Evolutionary conservation across 53 echinoderm and acorn worm species (phyloP).

Genomic region (Pentamera pediparva): DNA sequence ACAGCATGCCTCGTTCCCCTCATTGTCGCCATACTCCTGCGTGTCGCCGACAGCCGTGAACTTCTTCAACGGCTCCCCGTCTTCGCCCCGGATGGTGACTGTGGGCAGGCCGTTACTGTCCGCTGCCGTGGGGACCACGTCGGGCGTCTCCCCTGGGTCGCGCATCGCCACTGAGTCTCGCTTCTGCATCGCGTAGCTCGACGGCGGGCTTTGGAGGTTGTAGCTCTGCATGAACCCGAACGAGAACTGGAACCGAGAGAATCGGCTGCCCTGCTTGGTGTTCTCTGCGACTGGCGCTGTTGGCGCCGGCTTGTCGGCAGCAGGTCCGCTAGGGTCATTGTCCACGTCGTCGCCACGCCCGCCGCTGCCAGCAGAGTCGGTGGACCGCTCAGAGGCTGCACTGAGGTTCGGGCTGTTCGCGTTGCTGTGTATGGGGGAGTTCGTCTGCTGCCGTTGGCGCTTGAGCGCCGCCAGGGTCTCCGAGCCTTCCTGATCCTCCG

Average conservation of each 20-base stretch:
- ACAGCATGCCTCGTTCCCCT: slow-evolving; percentile 20
- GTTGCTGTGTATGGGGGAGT: slow-evolving; percentile 27
- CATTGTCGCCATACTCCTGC: not conserved
- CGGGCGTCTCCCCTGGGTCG: not conserved
- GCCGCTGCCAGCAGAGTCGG: not conserved
- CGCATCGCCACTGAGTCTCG: slow-evolving; percentile 17
- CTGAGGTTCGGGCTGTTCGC: slow-evolving; percentile 9
- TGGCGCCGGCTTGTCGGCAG: not conserved
- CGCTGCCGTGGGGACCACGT: not conserved
- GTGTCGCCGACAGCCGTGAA: slow-evolving; percentile 10
- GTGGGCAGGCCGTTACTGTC: not conserved
- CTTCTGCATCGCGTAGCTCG: not conserved
- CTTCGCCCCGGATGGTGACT: not conserved
- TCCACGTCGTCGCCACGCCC: not conserved
- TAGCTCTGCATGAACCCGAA: slow-evolving; percentile 28
- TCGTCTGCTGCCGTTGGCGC: slow-evolving; percentile 36
- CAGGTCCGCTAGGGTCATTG: slow-evolving; percentile 7
- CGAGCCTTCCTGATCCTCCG: slow-evolving; percentile 24
- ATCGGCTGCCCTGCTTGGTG: slow-evolving; percentile 1
- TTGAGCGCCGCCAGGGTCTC: slow-evolving; percentile 82
- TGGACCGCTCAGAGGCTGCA: slow-evolving; percentile 11
- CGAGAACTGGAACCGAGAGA: slow-evolving; percentile 13
- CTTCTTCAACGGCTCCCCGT: slow-evolving; percentile 5
- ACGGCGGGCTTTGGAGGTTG: not conserved
- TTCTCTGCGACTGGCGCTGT: not conserved